These are phyloP conservation scores for Myoxocephalus aenaeus DNA, from an alignment of 2,797 vertebrate genomes.

Conservation along the genomic window DNA sequence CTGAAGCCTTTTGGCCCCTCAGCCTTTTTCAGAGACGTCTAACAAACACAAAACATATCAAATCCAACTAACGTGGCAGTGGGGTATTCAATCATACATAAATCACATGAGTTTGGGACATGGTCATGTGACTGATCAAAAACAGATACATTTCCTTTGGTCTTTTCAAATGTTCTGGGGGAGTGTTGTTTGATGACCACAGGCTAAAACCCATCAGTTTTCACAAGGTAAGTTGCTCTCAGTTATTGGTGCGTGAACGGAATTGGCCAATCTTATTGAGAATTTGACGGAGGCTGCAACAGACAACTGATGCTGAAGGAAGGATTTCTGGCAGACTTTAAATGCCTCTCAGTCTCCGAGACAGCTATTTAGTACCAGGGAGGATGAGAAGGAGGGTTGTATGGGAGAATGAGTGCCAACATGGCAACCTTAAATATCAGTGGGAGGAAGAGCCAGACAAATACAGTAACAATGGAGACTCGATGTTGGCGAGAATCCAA, in stretches of 20 bases:
- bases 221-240: background rate
- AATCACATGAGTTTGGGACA: background rate
- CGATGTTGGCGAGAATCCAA: constrained; percentile 67
- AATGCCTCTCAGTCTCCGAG: constrained; percentile 36
- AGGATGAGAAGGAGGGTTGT: constrained; percentile 15
- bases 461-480: constrained; percentile 71
- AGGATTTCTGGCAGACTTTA: constrained; percentile 54
- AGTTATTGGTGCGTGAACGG: constrained; percentile 9
- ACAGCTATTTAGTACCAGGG: constrained; percentile 48
- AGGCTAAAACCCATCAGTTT: background rate
- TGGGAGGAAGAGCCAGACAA: constrained; percentile 73
- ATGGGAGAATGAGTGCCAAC: constrained; percentile 53
- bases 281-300: constrained; percentile 13
- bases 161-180: background rate
- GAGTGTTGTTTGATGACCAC: background rate
- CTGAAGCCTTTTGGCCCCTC: background rate
- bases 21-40: background rate
- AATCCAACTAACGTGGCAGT: background rate
- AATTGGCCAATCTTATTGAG: constrained; percentile 23
- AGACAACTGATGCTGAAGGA: constrained; percentile 34
- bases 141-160: background rate
- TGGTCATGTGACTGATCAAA: background rate
- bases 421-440: constrained; percentile 75
- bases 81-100: background rate
- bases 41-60: background rate